Evolutionary conservation across 2,888 invertebrate species (phyloP).

Genomic region (Carpatolechia fugitivella): DNA sequence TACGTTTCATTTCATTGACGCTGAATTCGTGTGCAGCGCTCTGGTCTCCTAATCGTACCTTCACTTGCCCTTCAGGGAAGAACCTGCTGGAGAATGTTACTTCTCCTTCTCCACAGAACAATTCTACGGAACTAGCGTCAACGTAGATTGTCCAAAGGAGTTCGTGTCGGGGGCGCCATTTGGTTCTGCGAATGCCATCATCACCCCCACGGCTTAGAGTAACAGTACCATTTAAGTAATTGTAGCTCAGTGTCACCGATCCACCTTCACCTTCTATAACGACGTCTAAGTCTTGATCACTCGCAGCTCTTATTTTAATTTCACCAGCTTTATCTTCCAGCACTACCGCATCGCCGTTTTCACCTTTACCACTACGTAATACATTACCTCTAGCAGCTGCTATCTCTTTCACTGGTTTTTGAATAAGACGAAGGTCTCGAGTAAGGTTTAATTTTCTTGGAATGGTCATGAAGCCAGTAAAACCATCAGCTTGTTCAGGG

Average conservation of each 20-base stretch:
- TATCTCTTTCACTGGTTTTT: constrained; percentile 47
- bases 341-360: constrained; percentile 16
- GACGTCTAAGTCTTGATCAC: constrained; percentile 34
- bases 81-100: constrained; percentile 54
- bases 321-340: constrained; percentile 48
- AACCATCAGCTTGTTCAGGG: constrained; percentile 57
- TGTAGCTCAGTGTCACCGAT: constrained; percentile 44
- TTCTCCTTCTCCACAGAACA: constrained; percentile 53
- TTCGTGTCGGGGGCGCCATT: constrained; percentile 42
- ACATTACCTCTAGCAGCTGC: constrained; percentile 25
- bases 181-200: constrained; percentile 50
- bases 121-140: constrained; percentile 58
- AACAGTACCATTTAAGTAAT: constrained; percentile 33
- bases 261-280: constrained; percentile 38
- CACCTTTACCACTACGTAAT: constrained; percentile 34
- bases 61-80: constrained; percentile 40
- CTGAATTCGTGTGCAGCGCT: constrained; percentile 25
- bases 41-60: constrained; percentile 31
- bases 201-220: constrained; percentile 54
- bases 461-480: constrained; percentile 62
- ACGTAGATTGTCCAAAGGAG: constrained; percentile 42
- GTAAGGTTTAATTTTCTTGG: constrained; percentile 50
- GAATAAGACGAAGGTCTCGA: constrained; percentile 39
- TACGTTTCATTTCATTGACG: constrained; percentile 37
- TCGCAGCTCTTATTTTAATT: constrained; percentile 37